Conservation (phyloP, 2,888 invertebrate genomes). For the Dynastes hyllus region DNA sequence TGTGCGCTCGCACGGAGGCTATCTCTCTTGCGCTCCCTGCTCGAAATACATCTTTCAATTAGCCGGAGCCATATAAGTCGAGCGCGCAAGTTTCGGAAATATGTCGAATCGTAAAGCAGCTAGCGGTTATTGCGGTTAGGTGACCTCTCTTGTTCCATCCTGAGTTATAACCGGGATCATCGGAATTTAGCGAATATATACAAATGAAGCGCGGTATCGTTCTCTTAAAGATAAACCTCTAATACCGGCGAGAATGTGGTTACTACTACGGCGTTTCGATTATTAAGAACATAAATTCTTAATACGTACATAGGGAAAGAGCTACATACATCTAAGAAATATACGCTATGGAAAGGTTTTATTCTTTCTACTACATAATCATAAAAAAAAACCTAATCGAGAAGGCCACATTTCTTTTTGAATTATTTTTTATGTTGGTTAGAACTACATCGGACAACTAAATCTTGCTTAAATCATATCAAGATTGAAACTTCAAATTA, state of each 20-base stretch:
- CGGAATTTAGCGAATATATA: conserved; percentile 49
- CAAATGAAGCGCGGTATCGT: conserved; percentile 12
- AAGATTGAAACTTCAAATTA: too few species aligned
- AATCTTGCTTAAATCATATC: too few species aligned
- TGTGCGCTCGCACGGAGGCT: background rate
- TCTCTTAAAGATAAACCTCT: conserved; percentile 18
- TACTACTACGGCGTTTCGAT: conserved; percentile 21
- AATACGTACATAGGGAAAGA: background rate
- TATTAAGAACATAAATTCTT: conserved; percentile 20
- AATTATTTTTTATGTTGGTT: too few species aligned
- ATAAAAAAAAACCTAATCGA: too few species aligned
- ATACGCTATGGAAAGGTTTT: too few species aligned
- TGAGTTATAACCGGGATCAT: conserved; percentile 52
- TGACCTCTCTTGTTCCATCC: conserved; percentile 54
- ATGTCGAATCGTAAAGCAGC: conserved; percentile 49
- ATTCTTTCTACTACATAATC: too few species aligned
- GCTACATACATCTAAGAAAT: too few species aligned
- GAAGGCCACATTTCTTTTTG: too few species aligned
- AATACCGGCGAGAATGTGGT: conserved; percentile 25
- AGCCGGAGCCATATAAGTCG: conserved; percentile 45
- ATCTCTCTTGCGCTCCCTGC: conserved; percentile 32
- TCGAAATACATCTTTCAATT: conserved; percentile 50
- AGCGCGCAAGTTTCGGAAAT: conserved; percentile 50
- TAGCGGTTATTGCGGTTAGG: conserved; percentile 54
- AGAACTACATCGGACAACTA: too few species aligned